Evolutionary conservation across 2,888 invertebrate genomes (phyloP).

Genomic region (Rhodophaea formosa): DNA sequence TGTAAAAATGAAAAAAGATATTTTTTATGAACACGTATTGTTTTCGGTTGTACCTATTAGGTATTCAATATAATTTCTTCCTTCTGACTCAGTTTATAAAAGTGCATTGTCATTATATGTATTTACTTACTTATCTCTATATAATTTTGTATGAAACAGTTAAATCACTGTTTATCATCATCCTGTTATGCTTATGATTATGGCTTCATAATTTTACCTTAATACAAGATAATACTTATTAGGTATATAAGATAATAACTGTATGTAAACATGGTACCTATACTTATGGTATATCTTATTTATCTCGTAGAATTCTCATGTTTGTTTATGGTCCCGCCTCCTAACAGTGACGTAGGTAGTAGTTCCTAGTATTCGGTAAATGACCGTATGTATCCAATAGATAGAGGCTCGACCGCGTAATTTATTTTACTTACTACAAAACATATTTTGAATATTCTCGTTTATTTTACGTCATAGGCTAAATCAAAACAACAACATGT

Average conservation of each 20-base stretch:
- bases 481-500: neutral
- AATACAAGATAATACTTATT: no score
- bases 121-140: no score
- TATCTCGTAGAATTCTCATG: neutral
- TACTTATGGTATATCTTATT: neutral
- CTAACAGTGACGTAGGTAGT: constrained; percentile 33
- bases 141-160: neutral
- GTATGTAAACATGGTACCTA: no score
- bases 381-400: constrained; percentile 42
- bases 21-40: no score
- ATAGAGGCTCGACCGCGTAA: constrained; percentile 23
- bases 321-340: neutral
- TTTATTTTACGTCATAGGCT: constrained; percentile 6
- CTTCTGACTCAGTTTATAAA: no score
- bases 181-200: neutral
- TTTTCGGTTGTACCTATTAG: no score
- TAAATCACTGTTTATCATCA: neutral
- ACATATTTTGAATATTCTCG: constrained; percentile 16
- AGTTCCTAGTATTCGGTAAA: constrained; percentile 39
- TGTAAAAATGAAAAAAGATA: no score
- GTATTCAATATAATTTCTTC: no score
- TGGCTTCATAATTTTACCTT: no score
- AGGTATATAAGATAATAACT: no score
- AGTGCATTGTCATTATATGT: no score
- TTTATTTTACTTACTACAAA: constrained; percentile 13